phyloP scores from a whole-genome alignment of 2,797 vertebrate genomes.

The Lophius americanus region DNA sequence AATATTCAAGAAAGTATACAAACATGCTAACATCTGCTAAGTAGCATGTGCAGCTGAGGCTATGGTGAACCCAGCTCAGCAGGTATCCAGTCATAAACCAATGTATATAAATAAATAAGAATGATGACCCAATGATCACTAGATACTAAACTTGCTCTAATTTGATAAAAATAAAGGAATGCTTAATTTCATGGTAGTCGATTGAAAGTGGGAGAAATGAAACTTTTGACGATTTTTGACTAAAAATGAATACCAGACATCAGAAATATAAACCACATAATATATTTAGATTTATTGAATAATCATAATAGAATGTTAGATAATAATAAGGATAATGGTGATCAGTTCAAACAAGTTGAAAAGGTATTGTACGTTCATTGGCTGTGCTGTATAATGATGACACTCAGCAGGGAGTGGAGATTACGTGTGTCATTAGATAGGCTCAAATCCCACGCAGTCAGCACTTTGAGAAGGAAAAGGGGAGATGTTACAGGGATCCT shows the following conservation, averaged over 20 bases:
- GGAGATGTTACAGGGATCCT: constrained; percentile 34
- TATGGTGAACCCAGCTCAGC: not conserved
- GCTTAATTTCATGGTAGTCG: not conserved
- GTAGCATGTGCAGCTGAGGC: not conserved
- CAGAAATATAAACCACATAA: not conserved
- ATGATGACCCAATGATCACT: no score
- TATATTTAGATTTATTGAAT: not conserved
- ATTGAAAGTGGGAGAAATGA: no score
- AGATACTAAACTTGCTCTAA: no score
- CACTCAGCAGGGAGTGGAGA: constrained; percentile 37
- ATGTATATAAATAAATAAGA: not conserved
- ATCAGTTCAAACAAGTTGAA: not conserved
- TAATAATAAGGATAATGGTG: not conserved
- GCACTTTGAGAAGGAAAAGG: constrained; percentile 50
- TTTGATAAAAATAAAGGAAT: no score
- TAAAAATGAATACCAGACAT: not conserved
- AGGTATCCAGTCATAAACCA: not conserved
- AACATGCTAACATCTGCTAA: not conserved
- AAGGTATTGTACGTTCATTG: not conserved
- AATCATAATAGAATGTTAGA: not conserved
- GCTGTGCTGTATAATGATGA: constrained; percentile 14
- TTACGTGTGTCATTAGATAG: constrained; percentile 54
- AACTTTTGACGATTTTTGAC: no score
- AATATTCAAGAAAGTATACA: not conserved
- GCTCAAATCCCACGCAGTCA: constrained; percentile 74